Evolutionary conservation across 1,140 invertebrate genomes (phyloP), one percentile per base, ranked within the genome.

Genomic region (Drosophila sp.): DNA sequence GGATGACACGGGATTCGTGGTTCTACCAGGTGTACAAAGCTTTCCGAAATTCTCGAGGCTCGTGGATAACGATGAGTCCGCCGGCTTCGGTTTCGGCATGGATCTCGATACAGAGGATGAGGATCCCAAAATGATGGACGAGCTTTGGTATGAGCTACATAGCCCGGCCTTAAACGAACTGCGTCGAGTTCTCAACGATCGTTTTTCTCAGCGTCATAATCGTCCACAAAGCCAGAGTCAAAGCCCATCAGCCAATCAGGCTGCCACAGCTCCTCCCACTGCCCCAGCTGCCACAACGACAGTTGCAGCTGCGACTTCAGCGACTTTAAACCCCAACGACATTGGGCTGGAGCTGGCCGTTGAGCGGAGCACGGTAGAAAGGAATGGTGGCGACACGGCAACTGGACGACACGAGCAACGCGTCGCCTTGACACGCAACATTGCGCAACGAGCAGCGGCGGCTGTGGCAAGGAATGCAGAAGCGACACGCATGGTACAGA

Each of bases 21-120:
- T 9, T 11, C 21, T 53, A n/a, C 5, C 16, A 0, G 46, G 13
- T 6, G 3, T 73, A 25, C 63, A 67, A 13, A 76, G 29, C 61
- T 87, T 87, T 51, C 50, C 67, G 14, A 66, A 82, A 3, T 90
- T 82, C 27, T 45, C 79, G 1, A 36, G 32, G 0, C 43, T 45
- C 36, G 51, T 79, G n/a, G 76, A 80, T 29, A 56, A 72, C 13
- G 71, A 89, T 50, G 83, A 83, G 11, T 80, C 46, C 16, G 34
- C 46, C 1, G 50, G 56, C 61, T 76, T 70, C 1, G 50, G 56
- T 56, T 76, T 70, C 5, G 40, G 51, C 14, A 18, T 34, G 0
- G 64, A 82, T 11, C 0, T 74, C 13, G 59, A 63, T 9, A n/a
- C 70, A 14, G 69, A 81, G 29, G 64, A 70, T 8, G 66, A 89